phyloP scores from a whole-genome alignment of 2,113 vertebrate genomes.

The Antidorcas marsupialis region DNA sequence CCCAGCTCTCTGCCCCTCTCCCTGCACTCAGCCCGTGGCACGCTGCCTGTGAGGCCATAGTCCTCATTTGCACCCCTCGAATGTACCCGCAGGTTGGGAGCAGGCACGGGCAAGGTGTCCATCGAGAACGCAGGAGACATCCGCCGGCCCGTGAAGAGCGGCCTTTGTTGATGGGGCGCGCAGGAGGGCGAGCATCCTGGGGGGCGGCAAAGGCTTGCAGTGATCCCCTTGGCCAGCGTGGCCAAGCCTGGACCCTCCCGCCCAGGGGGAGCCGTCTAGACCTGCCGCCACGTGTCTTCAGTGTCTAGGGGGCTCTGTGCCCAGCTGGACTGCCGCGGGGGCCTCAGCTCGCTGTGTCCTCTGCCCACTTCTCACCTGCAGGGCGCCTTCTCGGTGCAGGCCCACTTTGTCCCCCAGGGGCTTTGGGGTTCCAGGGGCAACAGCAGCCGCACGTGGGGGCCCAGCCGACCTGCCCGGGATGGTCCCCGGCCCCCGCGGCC shows the following conservation, averaged over 20 bases:
- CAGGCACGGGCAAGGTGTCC: background rate
- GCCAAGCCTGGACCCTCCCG: background rate
- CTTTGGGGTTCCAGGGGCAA: background rate
- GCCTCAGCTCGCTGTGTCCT: background rate
- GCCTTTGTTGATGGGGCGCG: background rate
- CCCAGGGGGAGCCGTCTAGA: rapidly evolving
- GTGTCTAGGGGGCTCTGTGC: background rate
- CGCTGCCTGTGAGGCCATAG: rapidly evolving
- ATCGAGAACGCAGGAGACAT: background rate
- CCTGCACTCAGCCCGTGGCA: rapidly evolving
- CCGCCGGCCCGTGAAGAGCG: rapidly evolving
- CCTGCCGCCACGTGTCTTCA: rapidly evolving
- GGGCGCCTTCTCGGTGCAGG: background rate
- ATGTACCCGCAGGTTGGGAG: background rate
- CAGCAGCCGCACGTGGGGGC: rapidly evolving
- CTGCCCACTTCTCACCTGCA: too few relatives aligned
- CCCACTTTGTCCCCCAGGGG: background rate
- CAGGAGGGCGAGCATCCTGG: background rate
- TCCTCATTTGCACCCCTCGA: background rate
- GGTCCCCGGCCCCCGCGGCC: rapidly evolving
- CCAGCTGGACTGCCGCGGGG: rapidly evolving
- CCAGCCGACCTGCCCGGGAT: rapidly evolving
- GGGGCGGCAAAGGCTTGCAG: rapidly evolving
- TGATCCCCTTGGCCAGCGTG: rapidly evolving
- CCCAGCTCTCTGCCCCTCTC: background rate